A percentile compares a stretch with the other conserved stretches of the same genome.
Conservation (phyloP, 2,888 invertebrate species). For the Drosophila incognita region DNA sequence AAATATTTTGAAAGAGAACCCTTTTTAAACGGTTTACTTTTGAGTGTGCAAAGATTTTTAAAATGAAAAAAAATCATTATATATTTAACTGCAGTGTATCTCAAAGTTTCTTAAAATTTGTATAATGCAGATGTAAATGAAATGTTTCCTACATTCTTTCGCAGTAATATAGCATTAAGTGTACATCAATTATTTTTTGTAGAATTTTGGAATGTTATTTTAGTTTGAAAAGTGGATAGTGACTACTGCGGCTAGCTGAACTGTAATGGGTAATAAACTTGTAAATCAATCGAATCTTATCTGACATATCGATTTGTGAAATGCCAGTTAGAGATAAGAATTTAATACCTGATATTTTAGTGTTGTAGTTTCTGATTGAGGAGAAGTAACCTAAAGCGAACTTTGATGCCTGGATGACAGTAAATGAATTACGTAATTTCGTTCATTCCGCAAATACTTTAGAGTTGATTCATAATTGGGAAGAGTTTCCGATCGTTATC, state of each 20-base stretch:
- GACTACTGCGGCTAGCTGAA: background rate
- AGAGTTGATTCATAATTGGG: conserved; percentile 2
- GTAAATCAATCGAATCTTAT: conserved; percentile 32
- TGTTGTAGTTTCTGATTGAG: background rate
- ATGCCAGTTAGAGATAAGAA: conserved; percentile 9
- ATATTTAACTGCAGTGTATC: background rate
- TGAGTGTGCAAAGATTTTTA: background rate
- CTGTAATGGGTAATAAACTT: conserved; percentile 9
- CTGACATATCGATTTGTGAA: conserved; percentile 11
- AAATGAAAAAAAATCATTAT: background rate
- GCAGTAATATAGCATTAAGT: background rate
- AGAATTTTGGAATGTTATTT: accelerated
- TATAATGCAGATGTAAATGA: background rate
- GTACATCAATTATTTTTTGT: background rate
- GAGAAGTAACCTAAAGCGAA: background rate
- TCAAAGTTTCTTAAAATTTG: background rate
- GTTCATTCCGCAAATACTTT: background rate
- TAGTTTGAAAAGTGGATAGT: background rate
- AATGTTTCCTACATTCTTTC: background rate
- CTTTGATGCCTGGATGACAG: background rate
- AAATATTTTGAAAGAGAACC: background rate
- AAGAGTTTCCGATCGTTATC: background rate
- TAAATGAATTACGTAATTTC: background rate
- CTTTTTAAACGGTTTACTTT: background rate
- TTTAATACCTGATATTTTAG: conserved; percentile 17